Conservation (phyloP, 1,140 invertebrate genomes). For the Bombus impatiens region DNA sequence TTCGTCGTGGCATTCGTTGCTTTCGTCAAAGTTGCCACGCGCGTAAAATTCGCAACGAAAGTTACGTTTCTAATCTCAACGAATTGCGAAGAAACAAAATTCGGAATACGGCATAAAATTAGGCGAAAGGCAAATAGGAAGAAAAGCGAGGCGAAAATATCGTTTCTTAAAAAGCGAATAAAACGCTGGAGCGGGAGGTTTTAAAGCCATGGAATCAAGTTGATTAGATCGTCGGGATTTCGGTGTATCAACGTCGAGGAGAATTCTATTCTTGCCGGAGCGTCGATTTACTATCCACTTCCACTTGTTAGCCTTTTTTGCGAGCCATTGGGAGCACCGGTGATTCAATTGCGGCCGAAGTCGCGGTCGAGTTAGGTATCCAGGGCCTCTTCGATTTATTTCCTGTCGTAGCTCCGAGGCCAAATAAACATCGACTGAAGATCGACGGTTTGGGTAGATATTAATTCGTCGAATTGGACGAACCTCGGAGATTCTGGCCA, state of each 20-base stretch:
- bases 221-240: slow-evolving; percentile 37
- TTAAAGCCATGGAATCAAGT: slow-evolving; percentile 7
- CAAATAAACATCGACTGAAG: slow-evolving; percentile 44
- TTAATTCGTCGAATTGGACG: slow-evolving; percentile 23
- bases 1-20: too few species aligned
- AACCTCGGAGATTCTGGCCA: not conserved
- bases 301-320: slow-evolving; percentile 57
- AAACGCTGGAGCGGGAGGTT: not conserved
- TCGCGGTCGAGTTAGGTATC: slow-evolving; percentile 58
- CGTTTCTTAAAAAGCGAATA: not conserved
- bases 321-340: slow-evolving; percentile 20
- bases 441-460: slow-evolving; percentile 49
- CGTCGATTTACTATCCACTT: slow-evolving; percentile 55
- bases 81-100: not conserved
- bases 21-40: too few species aligned
- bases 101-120: not conserved
- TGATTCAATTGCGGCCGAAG: slow-evolving; percentile 59
- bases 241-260: slow-evolving; percentile 42
- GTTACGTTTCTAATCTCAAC: not conserved
- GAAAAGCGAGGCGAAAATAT: not conserved
- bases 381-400: slow-evolving; percentile 52
- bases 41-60: too few species aligned
- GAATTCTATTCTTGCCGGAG: slow-evolving; percentile 40
- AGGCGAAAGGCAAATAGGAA: not conserved
- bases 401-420: slow-evolving; percentile 23